Percentiles rank a stretch among this genome's conserved stretches.
Conservation (phyloP, 2,888 invertebrate species). For the Chloromyia formosa region DNA sequence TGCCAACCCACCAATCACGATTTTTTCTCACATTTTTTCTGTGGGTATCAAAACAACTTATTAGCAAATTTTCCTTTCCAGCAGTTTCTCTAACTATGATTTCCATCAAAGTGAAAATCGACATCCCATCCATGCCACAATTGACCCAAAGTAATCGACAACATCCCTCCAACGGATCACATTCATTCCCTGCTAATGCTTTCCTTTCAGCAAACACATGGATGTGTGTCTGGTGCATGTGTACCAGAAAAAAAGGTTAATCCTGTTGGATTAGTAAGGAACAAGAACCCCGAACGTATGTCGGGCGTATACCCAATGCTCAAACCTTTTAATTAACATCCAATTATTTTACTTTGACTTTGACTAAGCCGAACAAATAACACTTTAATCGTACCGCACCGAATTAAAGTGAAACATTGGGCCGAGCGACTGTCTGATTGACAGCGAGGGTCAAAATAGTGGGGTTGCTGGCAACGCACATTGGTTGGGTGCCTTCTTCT, state of each 20-base stretch:
- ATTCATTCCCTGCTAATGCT: not conserved
- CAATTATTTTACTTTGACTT: conserved; percentile 37
- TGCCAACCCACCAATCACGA: no score
- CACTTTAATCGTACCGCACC: conserved; percentile 30
- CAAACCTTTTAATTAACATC: conserved; percentile 40
- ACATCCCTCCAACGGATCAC: no score
- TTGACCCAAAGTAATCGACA: no score
- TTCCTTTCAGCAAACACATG: not conserved
- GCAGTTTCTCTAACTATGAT: no score
- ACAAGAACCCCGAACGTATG: not conserved
- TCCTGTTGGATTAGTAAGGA: conserved; percentile 17
- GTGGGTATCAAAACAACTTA: no score
- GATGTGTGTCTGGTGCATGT: not conserved
- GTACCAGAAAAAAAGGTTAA: not conserved
- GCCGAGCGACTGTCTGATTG: not conserved
- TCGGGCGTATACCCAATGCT: not conserved
- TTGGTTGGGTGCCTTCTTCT: not conserved
- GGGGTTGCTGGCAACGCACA: not conserved
- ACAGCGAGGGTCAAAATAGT: not conserved
- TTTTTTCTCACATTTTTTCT: no score
- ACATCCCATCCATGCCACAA: no score
- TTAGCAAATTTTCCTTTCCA: no score
- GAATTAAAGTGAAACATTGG: conserved; percentile 17
- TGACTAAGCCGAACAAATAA: conserved; percentile 17
- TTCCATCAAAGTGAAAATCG: no score